These are phyloP conservation scores for Gephyroberyx darwinii DNA, from an alignment of 2,797 vertebrate genomes.

Conservation along the genomic window DNA sequence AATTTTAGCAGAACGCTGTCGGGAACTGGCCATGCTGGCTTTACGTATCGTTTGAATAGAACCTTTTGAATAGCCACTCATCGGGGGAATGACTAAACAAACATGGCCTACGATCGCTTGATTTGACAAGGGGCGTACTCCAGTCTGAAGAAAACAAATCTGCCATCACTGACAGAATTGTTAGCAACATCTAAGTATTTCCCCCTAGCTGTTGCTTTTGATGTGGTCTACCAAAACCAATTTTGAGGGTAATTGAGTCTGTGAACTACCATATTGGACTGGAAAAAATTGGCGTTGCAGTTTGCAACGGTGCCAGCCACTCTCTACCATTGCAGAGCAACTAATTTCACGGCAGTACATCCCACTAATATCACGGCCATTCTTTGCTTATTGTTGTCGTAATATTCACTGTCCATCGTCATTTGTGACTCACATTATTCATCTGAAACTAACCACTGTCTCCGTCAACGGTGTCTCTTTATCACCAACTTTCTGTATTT, in stretches of 20 bases:
- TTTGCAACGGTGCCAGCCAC: constrained; percentile 63
- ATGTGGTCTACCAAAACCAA: not conserved
- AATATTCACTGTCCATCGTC: not conserved
- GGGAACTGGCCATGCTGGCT: too few relatives aligned
- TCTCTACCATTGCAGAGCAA: constrained; percentile 26
- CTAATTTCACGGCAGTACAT: constrained; percentile 7
- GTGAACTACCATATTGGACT: not conserved
- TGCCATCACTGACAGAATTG: not conserved
- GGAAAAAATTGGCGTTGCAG: constrained; percentile 21
- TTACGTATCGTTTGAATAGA: not conserved
- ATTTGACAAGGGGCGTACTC: not conserved
- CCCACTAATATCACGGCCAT: constrained; percentile 7
- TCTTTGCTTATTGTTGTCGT: constrained; percentile 11
- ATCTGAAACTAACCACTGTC: constrained; percentile 21
- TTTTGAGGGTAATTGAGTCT: not conserved
- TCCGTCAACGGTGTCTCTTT: not conserved
- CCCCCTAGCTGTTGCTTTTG: not conserved
- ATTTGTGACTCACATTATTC: constrained; percentile 18
- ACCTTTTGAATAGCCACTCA: not conserved
- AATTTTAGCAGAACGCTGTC: too few relatives aligned
- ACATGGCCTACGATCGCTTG: not conserved
- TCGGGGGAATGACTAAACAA: not conserved
- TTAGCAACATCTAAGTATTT: not conserved
- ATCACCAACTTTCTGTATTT: not conserved
- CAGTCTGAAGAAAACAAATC: not conserved